Conservation (phyloP, 2,797 vertebrate genomes). For the Spinus pinus region DNA sequence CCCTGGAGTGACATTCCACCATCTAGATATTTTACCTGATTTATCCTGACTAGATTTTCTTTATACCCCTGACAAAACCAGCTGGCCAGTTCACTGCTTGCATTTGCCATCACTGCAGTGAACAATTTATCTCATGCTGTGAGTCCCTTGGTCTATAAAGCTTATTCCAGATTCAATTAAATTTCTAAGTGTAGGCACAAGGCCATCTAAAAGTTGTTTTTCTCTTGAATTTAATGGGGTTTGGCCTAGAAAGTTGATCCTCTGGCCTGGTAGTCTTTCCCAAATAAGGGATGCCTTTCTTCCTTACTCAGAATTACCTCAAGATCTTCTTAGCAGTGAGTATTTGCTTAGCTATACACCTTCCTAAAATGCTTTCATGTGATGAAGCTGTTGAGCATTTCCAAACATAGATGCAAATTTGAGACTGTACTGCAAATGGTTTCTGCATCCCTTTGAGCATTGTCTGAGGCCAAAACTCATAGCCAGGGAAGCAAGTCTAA, state of each 20-base stretch:
- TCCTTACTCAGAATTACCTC: not conserved
- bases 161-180: slow-evolving; percentile 57
- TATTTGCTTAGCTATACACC: not conserved
- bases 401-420: not conserved
- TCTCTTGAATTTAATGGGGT: slow-evolving; percentile 40
- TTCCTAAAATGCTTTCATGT: not conserved
- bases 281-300: not conserved
- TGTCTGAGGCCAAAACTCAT: not conserved
- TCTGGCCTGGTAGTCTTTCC: slow-evolving; percentile 11
- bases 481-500: not conserved
- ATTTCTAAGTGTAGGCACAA: slow-evolving; percentile 43
- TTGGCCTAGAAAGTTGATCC: slow-evolving; percentile 29
- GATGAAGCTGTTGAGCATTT: not conserved
- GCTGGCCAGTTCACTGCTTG: not conserved
- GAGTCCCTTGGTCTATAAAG: not conserved
- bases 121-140: slow-evolving; percentile 37
- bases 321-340: slow-evolving; percentile 2
- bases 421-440: not conserved
- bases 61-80: not conserved
- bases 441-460: not conserved
- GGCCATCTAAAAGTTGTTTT: slow-evolving; percentile 56
- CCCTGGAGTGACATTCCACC: not conserved
- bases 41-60: not conserved
- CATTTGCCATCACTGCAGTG: slow-evolving; percentile 15
- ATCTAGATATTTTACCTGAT: slow-evolving; percentile 1